Conservation (phyloP, 2,113 vertebrate genomes). For the Rafetus swinhoei region DNA sequence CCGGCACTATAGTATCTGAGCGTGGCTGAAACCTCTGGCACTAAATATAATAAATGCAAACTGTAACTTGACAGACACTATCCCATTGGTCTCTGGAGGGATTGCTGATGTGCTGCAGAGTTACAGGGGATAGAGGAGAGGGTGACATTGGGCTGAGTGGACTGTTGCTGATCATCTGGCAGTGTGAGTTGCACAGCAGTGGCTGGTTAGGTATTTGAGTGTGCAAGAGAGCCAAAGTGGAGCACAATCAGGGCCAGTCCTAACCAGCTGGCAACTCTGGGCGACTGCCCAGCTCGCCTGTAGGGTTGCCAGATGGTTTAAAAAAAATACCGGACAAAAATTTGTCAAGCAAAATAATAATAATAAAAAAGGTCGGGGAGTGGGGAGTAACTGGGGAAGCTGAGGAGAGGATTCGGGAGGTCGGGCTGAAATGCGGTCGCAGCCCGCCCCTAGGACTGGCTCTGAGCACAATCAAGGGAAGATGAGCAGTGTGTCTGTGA, state of each 20-base stretch:
- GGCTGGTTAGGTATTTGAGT: neutral
- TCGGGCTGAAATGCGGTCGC: too few species aligned
- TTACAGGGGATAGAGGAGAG: neutral
- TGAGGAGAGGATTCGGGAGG: too few species aligned
- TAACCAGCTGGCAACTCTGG: too few species aligned
- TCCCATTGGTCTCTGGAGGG: neutral
- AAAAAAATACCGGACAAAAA: too few species aligned
- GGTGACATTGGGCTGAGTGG: neutral
- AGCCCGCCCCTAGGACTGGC: too few species aligned
- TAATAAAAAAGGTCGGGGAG: too few species aligned
- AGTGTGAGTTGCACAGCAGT: neutral
- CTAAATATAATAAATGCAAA: neutral
- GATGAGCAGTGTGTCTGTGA: too few species aligned
- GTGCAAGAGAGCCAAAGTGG: neutral
- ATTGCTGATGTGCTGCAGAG: neutral
- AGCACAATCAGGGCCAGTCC: neutral
- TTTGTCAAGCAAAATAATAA: too few species aligned
- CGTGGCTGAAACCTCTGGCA: neutral
- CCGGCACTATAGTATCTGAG: neutral
- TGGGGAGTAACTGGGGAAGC: too few species aligned
- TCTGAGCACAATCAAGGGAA: too few species aligned
- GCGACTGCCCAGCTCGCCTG: too few species aligned
- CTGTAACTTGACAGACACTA: neutral
- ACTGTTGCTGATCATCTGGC: neutral
- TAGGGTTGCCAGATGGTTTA: too few species aligned